A percentile compares a stretch with the other conserved stretches of the same genome.
Evolutionary conservation across 2,113 vertebrate species (phyloP).

Genomic region (Eulemur macaco): DNA sequence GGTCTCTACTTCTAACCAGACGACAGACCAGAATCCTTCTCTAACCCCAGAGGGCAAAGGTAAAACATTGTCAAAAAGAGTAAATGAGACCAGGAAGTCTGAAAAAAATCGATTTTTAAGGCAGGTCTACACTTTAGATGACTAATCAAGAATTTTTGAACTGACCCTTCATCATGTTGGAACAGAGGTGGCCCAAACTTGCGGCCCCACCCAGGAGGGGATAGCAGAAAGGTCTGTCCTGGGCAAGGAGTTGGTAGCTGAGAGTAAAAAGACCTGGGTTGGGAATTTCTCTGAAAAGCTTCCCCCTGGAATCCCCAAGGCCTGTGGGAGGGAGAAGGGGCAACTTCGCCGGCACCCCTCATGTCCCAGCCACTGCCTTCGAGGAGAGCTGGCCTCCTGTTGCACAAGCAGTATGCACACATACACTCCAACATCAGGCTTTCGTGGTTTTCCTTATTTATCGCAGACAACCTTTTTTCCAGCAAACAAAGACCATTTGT

Average conservation of each 20-base stretch:
- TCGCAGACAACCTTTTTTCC: conserved; percentile 79
- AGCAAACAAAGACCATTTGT: conserved; percentile 84
- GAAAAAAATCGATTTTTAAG: conserved; percentile 33
- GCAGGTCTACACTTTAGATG: not conserved
- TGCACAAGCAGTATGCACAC: not conserved
- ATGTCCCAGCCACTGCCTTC: conserved; percentile 24
- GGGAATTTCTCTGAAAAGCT: not conserved
- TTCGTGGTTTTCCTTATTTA: conserved; percentile 81
- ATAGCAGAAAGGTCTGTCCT: not conserved
- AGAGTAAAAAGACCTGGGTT: not conserved
- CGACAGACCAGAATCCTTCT: not conserved
- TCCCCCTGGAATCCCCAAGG: not conserved
- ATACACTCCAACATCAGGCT: conserved; percentile 53
- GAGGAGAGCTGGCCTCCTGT: conserved; percentile 45
- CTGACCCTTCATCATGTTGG: not conserved
- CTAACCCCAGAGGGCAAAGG: not conserved
- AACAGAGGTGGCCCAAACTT: not conserved
- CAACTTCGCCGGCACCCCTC: not conserved
- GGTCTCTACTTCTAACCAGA: not conserved
- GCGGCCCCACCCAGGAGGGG: not conserved
- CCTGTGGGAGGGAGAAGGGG: not conserved
- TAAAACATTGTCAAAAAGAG: not conserved
- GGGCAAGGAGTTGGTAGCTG: not conserved
- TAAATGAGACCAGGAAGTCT: not conserved
- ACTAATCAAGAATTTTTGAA: not conserved